Percentiles rank a stretch among this genome's conserved stretches.
phyloP scores from a whole-genome alignment of 2,888 invertebrate species.

The Ormyrus labotus region DNA sequence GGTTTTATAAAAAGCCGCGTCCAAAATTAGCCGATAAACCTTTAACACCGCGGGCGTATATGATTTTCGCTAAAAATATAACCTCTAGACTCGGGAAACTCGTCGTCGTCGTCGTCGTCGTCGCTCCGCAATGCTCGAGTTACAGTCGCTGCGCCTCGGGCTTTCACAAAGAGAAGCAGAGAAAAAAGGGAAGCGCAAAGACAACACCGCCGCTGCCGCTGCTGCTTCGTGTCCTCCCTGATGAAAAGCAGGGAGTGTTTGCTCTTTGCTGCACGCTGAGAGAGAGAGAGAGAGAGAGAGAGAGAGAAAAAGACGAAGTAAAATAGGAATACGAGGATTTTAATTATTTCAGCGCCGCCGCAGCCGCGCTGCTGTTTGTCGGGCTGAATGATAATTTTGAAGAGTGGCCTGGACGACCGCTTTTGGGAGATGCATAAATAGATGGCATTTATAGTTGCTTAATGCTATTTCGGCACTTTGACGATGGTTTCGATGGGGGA shows the following conservation, averaged over 20 bases:
- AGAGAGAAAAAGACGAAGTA: too few species aligned
- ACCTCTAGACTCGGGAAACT: background rate
- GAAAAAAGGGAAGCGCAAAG: background rate
- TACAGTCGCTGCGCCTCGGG: background rate
- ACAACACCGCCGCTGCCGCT: background rate
- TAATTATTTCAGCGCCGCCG: too few species aligned
- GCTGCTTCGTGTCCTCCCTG: background rate
- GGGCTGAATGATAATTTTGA: too few species aligned
- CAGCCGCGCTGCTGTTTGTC: too few species aligned
- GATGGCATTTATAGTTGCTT: too few species aligned
- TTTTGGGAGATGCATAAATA: too few species aligned
- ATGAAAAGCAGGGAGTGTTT: background rate
- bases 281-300: too few species aligned
- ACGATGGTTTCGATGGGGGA: too few species aligned
- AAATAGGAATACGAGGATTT: too few species aligned
- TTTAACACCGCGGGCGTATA: conserved; percentile 47
- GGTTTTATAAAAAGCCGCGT: conserved; percentile 38
- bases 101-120: background rate
- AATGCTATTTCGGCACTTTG: too few species aligned
- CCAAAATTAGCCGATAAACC: conserved; percentile 52
- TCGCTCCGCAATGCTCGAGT: conserved; percentile 11
- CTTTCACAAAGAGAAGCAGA: background rate
- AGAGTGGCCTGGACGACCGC: too few species aligned
- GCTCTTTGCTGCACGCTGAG: background rate
- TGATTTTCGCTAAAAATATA: conserved; percentile 54